Evolutionary conservation across 2,888 invertebrate genomes (phyloP).

Genomic region (Tortricodes alternella): DNA sequence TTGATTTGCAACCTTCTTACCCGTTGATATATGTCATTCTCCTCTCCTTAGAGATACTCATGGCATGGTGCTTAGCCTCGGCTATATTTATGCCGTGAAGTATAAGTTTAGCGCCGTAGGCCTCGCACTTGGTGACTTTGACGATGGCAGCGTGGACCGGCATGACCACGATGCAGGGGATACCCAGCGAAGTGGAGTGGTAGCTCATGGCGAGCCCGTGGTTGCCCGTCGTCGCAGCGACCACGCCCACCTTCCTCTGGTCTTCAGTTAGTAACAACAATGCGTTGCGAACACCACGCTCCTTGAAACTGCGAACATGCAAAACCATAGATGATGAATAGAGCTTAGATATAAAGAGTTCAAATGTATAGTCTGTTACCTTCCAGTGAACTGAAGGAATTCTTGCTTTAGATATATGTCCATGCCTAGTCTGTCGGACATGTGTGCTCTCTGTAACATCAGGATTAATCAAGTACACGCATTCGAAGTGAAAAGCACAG

Average conservation of each 20-base stretch:
- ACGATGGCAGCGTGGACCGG: slow-evolving; percentile 93
- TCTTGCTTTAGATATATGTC: slow-evolving; percentile 96
- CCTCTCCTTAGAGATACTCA: slow-evolving; percentile 87
- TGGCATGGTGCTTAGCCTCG: slow-evolving; percentile 90
- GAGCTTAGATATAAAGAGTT: too few relatives aligned
- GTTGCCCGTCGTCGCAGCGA: slow-evolving; percentile 95
- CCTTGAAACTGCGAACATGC: slow-evolving; percentile 89
- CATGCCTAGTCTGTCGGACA: slow-evolving; percentile 90
- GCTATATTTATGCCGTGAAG: slow-evolving; percentile 89
- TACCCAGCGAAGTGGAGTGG: slow-evolving; percentile 86
- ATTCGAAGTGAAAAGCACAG: too few relatives aligned
- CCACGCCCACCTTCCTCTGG: slow-evolving; percentile 89
- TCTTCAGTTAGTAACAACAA: slow-evolving; percentile 88
- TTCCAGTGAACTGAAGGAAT: slow-evolving; percentile 94
- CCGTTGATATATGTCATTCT: slow-evolving; percentile 93
- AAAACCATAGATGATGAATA: background rate
- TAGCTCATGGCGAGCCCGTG: slow-evolving; percentile 91
- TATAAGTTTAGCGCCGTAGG: slow-evolving; percentile 90
- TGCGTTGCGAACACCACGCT: slow-evolving; percentile 94
- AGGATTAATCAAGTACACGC: slow-evolving; percentile 37
- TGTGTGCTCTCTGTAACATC: slow-evolving; percentile 85
- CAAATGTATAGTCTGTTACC: slow-evolving; percentile 76
- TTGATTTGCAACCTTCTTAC: slow-evolving; percentile 67
- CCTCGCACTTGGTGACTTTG: slow-evolving; percentile 92
- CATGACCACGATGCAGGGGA: slow-evolving; percentile 93